Evolutionary conservation across 2,888 invertebrate species (phyloP).

Genomic region (Parelbella ahira): DNA sequence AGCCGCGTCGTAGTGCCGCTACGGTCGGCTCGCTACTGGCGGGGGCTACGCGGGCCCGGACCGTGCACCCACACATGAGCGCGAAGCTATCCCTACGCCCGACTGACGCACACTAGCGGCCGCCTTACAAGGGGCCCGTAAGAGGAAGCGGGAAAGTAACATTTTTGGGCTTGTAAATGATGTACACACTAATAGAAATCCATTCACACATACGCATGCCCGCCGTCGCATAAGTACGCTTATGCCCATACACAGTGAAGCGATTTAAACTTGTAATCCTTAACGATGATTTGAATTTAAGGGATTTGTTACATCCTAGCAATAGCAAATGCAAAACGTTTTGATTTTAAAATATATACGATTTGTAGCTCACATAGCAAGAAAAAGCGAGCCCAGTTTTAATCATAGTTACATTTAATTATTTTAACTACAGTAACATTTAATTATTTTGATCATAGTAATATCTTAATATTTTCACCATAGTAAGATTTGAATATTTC

Average conservation of each 20-base stretch:
- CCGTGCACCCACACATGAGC: constrained; percentile 59
- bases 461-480: too few species aligned
- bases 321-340: constrained; percentile 32
- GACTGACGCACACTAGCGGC: constrained; percentile 50
- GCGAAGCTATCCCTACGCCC: constrained; percentile 48
- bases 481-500: too few species aligned
- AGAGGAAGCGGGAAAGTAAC: constrained; percentile 70
- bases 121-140: constrained; percentile 51
- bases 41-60: constrained; percentile 76
- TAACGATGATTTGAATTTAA: constrained; percentile 75
- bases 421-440: too few species aligned
- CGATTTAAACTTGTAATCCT: constrained; percentile 77
- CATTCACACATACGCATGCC: constrained; percentile 51
- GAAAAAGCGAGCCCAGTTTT: too few species aligned
- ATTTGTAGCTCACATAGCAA: too few species aligned
- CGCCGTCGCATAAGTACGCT: constrained; percentile 48
- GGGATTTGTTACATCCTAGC: constrained; percentile 55
- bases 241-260: constrained; percentile 58
- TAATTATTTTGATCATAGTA: too few species aligned
- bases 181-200: constrained; percentile 66
- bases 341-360: constrained; percentile 10
- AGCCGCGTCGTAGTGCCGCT: constrained; percentile 65
- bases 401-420: too few species aligned
- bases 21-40: constrained; percentile 71
- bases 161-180: constrained; percentile 72